Evolutionary conservation across 2,797 vertebrate species (phyloP), one percentile per base, ranked within the genome.

Genomic region (Siniperca scherzeri): DNA sequence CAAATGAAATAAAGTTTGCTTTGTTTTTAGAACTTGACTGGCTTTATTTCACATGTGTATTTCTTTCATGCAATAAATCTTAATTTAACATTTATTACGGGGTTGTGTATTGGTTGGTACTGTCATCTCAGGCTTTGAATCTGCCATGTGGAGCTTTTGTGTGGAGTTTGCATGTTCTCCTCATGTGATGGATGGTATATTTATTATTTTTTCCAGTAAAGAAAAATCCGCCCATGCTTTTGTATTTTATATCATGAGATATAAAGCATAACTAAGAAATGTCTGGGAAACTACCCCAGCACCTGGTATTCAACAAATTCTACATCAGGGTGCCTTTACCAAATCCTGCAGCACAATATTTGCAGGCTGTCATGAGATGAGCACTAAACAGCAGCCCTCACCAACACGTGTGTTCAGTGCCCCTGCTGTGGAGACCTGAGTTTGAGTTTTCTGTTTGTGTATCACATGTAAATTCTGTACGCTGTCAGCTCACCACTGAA

Each of bases 291-390:
- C 27, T 50, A 16, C 46, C 57, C 42, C 48, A 81, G n/a, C 13
- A 65, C 30, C 36, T 56, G 56, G 46, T 69, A 77, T 57, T 70
- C 42, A 57, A 16, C 12, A 5, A 79, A 27, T 65, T 78, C 21
- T 61, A 60, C 56, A 65, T 56, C 68, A 64, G 42, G 27, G 5
- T 66, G 55, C 12, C 21, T 76, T 42, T 55, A 44, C 48, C 16
- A 83, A 62, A 72, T 55, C 74, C 59, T 68, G 61, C 57, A 50
- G 62, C 33, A 69, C 27, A 55, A 19, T 68, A 62, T 74, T 79
- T 83, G 71, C 69, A 83, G 67, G 52, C 70, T 75, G 60, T 78
- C 67, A 77, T 82, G 78, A 88, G 53, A 74, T 57, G 22, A 61
- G 57, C 36, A 83, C 80, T 50, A 83, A 85, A 82, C 42, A 69